A percentile compares a stretch with the other conserved stretches of the same genome.
Conservation (phyloP, 2,888 invertebrate genomes). For the Arctia plantaginis region DNA sequence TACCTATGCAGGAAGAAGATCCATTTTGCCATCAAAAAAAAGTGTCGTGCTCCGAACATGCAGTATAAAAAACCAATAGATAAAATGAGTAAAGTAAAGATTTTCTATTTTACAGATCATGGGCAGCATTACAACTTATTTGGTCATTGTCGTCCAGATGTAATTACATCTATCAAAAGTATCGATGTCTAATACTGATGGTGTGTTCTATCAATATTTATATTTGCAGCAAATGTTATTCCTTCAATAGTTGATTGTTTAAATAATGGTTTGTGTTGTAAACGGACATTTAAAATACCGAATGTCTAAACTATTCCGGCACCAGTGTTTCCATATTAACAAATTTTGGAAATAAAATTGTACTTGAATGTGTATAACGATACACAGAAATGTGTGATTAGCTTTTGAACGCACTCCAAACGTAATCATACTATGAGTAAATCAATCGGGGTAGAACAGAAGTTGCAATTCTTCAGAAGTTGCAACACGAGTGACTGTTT, state of each 20-base stretch:
- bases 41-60: background rate
- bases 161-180: background rate
- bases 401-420: background rate
- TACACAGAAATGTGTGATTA: background rate
- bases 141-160: slow-evolving; percentile 12
- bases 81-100: background rate
- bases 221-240: background rate
- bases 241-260: background rate
- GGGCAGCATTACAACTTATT: slow-evolving; percentile 18
- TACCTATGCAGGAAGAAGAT: too few species aligned
- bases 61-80: too few species aligned
- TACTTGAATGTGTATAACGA: background rate
- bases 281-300: too few species aligned
- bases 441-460: background rate
- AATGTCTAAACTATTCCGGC: background rate
- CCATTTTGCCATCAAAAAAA: background rate
- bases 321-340: too few species aligned
- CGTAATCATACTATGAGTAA: background rate
- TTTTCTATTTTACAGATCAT: slow-evolving; percentile 10
- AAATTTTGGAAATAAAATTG: too few species aligned
- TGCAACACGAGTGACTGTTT: background rate
- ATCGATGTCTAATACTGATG: background rate
- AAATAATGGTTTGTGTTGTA: background rate
- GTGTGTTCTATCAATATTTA: background rate
- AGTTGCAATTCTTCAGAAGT: background rate